These are phyloP conservation scores for Capromys pilorides DNA, from an alignment of 2,797 vertebrate species.

Conservation along the genomic window DNA sequence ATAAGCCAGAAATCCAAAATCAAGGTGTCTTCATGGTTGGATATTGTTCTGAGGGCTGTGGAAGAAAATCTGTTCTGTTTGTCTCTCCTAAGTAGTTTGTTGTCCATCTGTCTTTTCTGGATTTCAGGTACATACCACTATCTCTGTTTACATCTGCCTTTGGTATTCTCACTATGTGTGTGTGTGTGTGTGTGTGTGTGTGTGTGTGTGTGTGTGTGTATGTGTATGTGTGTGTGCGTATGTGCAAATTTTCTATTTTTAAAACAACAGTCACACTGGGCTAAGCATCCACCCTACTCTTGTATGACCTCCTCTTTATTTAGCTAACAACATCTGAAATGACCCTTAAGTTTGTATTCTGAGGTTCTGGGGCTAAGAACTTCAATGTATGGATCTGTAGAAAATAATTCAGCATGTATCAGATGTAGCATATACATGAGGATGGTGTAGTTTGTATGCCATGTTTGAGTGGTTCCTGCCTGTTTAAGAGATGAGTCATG, in stretches of 20 bases:
- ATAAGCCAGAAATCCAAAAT: background rate
- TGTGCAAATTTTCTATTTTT: background rate
- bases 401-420: background rate
- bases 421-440: background rate
- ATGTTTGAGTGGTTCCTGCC: background rate
- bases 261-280: background rate
- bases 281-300: background rate
- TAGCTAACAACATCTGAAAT: background rate
- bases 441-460: background rate
- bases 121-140: background rate
- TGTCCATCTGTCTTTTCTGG: background rate
- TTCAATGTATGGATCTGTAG: background rate
- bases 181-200: background rate
- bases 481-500: background rate
- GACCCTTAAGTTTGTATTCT: background rate
- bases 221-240: background rate
- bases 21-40: background rate
- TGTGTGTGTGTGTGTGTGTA: too few species aligned
- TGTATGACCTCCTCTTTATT: background rate
- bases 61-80: background rate
- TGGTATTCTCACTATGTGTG: background rate
- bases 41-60: background rate
- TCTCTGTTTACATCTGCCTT: background rate
- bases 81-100: background rate
- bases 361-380: background rate